Conservation (phyloP, 2,888 invertebrate species). For the Pristionchus japonicus region DNA sequence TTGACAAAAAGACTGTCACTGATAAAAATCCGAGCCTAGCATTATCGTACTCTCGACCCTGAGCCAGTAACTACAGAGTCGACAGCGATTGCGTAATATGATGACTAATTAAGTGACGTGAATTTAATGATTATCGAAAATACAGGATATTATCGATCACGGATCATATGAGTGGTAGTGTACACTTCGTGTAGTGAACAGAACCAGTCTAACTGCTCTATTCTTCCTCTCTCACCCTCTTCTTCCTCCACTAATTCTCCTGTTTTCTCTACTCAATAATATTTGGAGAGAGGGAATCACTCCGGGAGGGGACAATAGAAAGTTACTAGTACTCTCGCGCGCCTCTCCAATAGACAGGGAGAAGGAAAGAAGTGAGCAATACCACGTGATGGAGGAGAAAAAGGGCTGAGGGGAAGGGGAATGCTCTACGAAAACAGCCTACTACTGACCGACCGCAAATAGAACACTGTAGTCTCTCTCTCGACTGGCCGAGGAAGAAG, state of each 20-base stretch:
- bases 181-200: conserved; percentile 6
- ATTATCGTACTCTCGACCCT: not conserved
- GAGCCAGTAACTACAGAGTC: not conserved
- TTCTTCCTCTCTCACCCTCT: not conserved
- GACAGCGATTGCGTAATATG: not conserved
- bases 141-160: not conserved
- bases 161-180: not conserved
- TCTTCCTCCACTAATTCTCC: not conserved
- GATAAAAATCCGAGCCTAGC: not conserved
- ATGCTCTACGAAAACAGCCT: conserved; percentile 3
- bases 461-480: not conserved
- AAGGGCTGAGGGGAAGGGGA: not conserved
- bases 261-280: conserved; percentile 35
- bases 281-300: not conserved
- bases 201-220: conserved; percentile 2
- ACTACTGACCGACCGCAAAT: not conserved
- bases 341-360: not conserved
- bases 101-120: not conserved
- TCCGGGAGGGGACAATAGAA: conserved; percentile 4
- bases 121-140: too few species aligned
- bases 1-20: not conserved
- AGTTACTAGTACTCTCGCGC: conserved; percentile 17
- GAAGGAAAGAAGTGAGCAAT: not conserved
- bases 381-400: not conserved
- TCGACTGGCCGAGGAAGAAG: not conserved